phyloP scores from a whole-genome alignment of 1,140 invertebrate genomes.

The Drosophila funebris region DNA sequence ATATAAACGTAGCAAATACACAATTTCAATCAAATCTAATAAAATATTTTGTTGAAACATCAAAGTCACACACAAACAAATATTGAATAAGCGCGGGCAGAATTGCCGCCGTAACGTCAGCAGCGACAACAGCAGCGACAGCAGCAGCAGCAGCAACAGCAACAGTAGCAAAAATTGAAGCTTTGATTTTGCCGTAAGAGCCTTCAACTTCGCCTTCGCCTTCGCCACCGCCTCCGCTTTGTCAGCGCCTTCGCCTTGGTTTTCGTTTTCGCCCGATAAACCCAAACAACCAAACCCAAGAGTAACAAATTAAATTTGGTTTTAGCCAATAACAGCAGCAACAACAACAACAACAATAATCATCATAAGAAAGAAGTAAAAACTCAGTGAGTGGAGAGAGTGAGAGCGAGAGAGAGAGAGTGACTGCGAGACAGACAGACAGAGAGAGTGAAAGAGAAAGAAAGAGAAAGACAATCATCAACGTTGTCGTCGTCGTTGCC shows the following conservation, averaged over 20 bases:
- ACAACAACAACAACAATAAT: constrained; percentile 28
- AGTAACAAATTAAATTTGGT: constrained; percentile 81
- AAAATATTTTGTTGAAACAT: constrained; percentile 59
- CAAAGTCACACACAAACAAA: constrained; percentile 44
- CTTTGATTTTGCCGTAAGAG: constrained; percentile 42
- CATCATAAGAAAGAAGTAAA: constrained; percentile 28
- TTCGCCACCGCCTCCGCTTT: not conserved
- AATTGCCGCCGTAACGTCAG: constrained; percentile 15
- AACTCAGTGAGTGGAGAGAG: constrained; percentile 38
- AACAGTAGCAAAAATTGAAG: constrained; percentile 22
- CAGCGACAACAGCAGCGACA: constrained; percentile 8
- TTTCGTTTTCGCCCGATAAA: constrained; percentile 17
- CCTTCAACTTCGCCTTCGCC: constrained; percentile 14
- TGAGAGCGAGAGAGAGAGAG: constrained; percentile 7
- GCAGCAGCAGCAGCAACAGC: constrained; percentile 16
- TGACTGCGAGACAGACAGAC: not conserved
- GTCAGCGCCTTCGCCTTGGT: not conserved
- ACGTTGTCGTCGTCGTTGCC: constrained; percentile 13
- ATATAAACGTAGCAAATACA: constrained; percentile 35
- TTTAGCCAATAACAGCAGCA: constrained; percentile 68
- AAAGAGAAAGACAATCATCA: constrained; percentile 17
- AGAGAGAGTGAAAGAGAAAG: not conserved
- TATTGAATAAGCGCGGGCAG: constrained; percentile 5
- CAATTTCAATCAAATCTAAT: constrained; percentile 65
- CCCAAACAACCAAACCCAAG: constrained; percentile 37